Evolutionary conservation across 2,113 vertebrate genomes (phyloP), one percentile per base, ranked within the genome.

Genomic region (Epinephelus cyanopodus): DNA sequence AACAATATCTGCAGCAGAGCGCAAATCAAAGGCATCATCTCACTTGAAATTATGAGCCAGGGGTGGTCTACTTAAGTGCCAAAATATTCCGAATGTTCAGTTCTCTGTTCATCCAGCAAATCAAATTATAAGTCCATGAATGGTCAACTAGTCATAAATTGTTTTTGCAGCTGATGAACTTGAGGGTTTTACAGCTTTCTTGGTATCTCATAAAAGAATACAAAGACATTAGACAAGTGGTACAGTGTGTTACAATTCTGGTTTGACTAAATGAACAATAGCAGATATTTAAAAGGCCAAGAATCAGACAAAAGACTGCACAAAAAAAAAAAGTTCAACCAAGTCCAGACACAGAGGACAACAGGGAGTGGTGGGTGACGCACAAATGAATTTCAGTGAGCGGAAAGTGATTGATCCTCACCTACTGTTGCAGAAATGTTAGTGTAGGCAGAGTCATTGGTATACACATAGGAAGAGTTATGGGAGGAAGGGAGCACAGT

Each of bases 361-460:
- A 85, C 77, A 72, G 39, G 74, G 42, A 62, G 80, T 62, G 37
- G 66, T 77, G 64, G 76, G 67, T 86, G 79, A 14, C 48, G 86
- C 86, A 92, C 42, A 68, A 42, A 88, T 76, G 39, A 72, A 75
- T 77, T 79, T 77, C 73, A 5, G 27, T 2, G 4, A 27, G 86
- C 47, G 53, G 52, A 73, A 56, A 83, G 81, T 58, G 83, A 89
- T 93, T 50, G 83, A 90, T 95, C 92, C 98, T 99, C 98, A 99
- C 98, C 98, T 97, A 99, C 97, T 78, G 97, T 97, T 84, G 97
- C 97, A 93, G 98, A 98, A 96, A 96, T 95, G 95, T 99, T 99
- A 97, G 98, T 97, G 97, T 97, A 99, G 97, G 97, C 96, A 96
- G 98, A 98, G 93, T 97, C 98, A 97, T 97, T 98, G 97, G 97